Percentiles rank a stretch among this genome's conserved stretches.
phyloP scores from a whole-genome alignment of 2,888 invertebrate genomes.

The Celastrina argiolus region DNA sequence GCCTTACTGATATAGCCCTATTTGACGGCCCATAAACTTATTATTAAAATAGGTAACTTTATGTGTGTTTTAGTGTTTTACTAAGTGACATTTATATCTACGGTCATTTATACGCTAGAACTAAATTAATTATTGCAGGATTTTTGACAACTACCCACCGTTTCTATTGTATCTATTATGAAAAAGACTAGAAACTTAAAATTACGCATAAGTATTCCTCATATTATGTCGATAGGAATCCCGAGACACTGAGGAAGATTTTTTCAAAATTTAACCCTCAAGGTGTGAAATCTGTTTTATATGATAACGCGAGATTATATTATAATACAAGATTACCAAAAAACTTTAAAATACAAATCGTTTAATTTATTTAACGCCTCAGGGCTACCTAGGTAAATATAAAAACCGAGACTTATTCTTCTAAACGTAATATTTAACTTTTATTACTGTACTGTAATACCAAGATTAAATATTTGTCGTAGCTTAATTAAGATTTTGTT shows the following conservation, averaged over 20 bases:
- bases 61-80: conserved; percentile 34
- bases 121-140: neutral
- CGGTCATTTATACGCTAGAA: neutral
- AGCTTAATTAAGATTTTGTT: conserved; percentile 15
- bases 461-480: conserved; percentile 16
- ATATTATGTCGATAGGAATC: no score
- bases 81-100: conserved; percentile 24
- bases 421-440: conserved; percentile 12
- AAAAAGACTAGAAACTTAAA: no score
- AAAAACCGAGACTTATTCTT: neutral
- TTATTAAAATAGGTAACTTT: conserved; percentile 35
- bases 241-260: no score
- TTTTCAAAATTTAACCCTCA: no score
- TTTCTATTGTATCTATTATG: neutral
- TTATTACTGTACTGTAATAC: conserved; percentile 15
- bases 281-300: no score
- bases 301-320: no score
- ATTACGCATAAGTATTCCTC: no score
- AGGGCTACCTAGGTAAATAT: neutral
- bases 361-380: neutral
- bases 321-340: neutral
- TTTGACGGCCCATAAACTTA: conserved; percentile 37
- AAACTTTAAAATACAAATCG: neutral
- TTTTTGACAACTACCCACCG: neutral
- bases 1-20: conserved; percentile 34